Base-by-base conservation (phyloP, 2,797 vertebrate genomes). In the Acrocephalus scirpaceus region DNA sequence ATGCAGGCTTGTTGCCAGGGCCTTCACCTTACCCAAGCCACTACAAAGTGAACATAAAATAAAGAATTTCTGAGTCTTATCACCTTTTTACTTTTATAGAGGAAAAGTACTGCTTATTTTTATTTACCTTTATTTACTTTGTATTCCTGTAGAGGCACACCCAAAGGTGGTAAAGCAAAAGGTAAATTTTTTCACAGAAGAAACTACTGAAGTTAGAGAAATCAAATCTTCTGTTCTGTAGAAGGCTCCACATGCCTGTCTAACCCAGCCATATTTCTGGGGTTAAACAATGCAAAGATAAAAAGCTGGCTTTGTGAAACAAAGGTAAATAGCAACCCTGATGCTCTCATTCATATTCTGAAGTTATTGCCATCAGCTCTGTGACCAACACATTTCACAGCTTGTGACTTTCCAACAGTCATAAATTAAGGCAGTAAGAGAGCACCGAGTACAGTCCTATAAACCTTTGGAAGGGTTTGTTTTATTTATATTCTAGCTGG, bases 361-460 rank as follows among this genome's bases (percentile, higher is more conserved):
- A 90, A 95, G 80, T 96, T 97, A 95, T 57, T 94, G 86, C 86
- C 73, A 94, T 90, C 88, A 96, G 94, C 88, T 92, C 74, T 81
- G 53, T 36, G 86, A 96, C 76, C 90, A 97, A 74, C 82, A 86
- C 91, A 96, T 95, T 96, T 97, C 95, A 97, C 91, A 96, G 95
- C 67, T 86, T 95, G 94, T 93, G 94, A 94, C 76, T 92, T 94
- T 93, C 92, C 88, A 94, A 42, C 90, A 88, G 76, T 80, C 92
- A 92, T 97, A 97, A 95, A 96, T 96, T 94, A 96, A 56, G 91
- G 60, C 61, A 84, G 60, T 61, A 94, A 92, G 88, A 91, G 82
- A 95, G 45, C 67, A 84, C 70, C 50, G 74, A 61, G 26, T 13
- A 16, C 15, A 95, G 67, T 78, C 83, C 67, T 73, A 92, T 92